These are phyloP conservation scores for Turdus rufiventris DNA, from an alignment of 2,113 vertebrate genomes.

Conservation along the genomic window DNA sequence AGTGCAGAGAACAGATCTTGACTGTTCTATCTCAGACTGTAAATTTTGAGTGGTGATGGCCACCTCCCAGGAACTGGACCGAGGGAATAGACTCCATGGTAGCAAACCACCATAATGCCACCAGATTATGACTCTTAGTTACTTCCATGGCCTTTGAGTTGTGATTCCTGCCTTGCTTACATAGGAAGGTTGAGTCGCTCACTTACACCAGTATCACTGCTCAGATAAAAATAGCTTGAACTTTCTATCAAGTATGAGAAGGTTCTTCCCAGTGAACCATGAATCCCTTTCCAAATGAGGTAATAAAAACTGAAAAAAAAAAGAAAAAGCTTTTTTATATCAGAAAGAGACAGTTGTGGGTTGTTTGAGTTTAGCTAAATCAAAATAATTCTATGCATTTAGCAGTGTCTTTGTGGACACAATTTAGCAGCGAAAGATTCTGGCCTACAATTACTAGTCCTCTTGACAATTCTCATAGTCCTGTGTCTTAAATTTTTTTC, in stretches of 20 bases:
- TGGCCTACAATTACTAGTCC: neutral
- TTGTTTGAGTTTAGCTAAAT: neutral
- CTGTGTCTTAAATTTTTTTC: neutral
- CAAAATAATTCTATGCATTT: neutral
- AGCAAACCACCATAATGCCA: neutral
- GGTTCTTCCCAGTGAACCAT: slow-evolving; percentile 49
- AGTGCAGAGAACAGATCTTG: neutral
- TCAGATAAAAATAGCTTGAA: slow-evolving; percentile 29
- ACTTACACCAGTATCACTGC: neutral
- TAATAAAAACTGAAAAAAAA: neutral
- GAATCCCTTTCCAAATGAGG: slow-evolving; percentile 46
- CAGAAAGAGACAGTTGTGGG: neutral
- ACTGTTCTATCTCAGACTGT: neutral
- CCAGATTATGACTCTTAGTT: neutral
- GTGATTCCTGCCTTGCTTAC: neutral
- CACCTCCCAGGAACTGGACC: neutral
- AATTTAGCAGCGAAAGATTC: neutral
- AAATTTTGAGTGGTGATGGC: neutral
- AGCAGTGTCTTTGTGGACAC: neutral
- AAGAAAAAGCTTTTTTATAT: neutral
- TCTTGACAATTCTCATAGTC: neutral
- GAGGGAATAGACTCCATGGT: neutral
- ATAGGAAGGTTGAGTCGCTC: neutral
- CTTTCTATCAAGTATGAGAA: slow-evolving; percentile 17
- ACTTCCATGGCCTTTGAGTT: neutral